These are phyloP conservation scores for Grapholita molesta DNA, from an alignment of 1,140 invertebrate genomes.

Conservation along the genomic window DNA sequence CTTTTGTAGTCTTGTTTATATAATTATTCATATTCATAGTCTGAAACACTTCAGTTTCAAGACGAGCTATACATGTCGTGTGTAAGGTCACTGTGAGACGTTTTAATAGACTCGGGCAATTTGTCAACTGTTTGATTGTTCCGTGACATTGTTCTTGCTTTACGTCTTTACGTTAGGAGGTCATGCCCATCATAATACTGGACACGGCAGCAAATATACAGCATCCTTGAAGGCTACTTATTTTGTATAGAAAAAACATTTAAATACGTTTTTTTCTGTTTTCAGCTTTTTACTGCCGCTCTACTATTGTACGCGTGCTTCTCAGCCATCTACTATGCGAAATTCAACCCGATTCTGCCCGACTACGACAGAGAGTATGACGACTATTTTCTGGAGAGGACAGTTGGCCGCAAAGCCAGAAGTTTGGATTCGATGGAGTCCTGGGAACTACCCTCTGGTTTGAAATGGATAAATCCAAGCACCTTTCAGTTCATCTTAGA, in stretches of 20 bases:
- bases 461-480: conserved; percentile 65
- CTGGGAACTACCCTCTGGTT: conserved; percentile 58
- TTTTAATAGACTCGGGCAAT: background rate
- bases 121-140: conserved; percentile 15
- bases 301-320: conserved; percentile 89
- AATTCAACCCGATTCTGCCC: conserved; percentile 87
- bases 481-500: conserved; percentile 73
- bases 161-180: background rate
- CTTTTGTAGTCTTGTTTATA: background rate
- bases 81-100: background rate
- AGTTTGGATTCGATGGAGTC: conserved; percentile 56
- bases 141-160: conserved; percentile 9
- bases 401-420: conserved; percentile 71
- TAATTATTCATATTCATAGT: background rate
- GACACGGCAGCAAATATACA: background rate
- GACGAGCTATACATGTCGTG: background rate
- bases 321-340: conserved; percentile 91
- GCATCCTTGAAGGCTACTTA: background rate
- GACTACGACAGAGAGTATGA: conserved; percentile 85
- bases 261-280: conserved; percentile 34
- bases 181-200: background rate
- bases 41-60: background rate
- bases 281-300: conserved; percentile 86
- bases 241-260: background rate
- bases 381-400: conserved; percentile 82